Evolutionary conservation across 2,888 invertebrate species (phyloP).

Genomic region (Spialia ferax): DNA sequence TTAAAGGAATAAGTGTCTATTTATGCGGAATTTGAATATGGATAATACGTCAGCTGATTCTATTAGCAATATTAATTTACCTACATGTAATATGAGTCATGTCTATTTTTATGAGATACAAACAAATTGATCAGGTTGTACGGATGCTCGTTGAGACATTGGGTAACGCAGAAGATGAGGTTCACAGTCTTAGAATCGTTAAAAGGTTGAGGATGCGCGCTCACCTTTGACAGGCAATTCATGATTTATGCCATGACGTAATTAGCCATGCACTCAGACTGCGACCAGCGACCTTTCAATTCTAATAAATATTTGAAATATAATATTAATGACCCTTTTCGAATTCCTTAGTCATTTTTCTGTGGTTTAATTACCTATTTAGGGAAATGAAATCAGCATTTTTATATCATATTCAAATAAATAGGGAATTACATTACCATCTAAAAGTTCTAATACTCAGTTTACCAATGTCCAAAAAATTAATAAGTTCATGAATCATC

Average conservation of each 20-base stretch:
- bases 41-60: constrained; percentile 21
- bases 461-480: too few relatives aligned
- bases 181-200: constrained; percentile 60
- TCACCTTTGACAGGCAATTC: constrained; percentile 60
- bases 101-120: constrained; percentile 57
- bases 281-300: constrained; percentile 15
- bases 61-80: constrained; percentile 27
- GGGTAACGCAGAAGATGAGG: constrained; percentile 55
- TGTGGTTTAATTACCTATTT: background rate
- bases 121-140: constrained; percentile 55
- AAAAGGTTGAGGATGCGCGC: constrained; percentile 78
- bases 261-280: constrained; percentile 45
- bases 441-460: too few relatives aligned
- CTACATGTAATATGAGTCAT: constrained; percentile 64
- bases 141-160: constrained; percentile 50
- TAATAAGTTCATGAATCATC: too few relatives aligned
- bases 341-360: background rate
- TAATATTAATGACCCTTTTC: constrained; percentile 7
- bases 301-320: constrained; percentile 10
- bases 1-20: background rate
- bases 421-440: too few relatives aligned
- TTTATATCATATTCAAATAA: background rate
- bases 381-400: background rate
- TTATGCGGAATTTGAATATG: constrained; percentile 13
- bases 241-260: constrained; percentile 65